Base-by-base conservation (phyloP, 2,113 vertebrate genomes). In the Morone saxatilis region DNA sequence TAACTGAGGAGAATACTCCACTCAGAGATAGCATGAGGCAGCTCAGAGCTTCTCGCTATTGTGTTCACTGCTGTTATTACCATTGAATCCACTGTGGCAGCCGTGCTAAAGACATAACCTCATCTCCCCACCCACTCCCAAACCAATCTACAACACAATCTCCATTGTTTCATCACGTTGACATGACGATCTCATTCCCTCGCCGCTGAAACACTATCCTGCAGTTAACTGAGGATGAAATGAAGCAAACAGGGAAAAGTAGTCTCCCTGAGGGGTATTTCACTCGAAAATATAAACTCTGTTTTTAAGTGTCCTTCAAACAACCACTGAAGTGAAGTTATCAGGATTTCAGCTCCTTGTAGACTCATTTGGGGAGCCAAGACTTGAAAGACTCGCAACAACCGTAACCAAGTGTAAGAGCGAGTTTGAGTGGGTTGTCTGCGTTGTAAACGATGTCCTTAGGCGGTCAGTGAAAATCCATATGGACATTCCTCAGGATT, bases 401-500 rank as follows among this genome's bases (percentile, higher is more conserved):
- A 69, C 71, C 62, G 56, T 79, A 84, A 89, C 69, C 43, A 56
- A 89, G 85, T 75, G 76, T 78, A 75, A 80, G 70, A 73, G 60
- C 54, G 16, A 80, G 50, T 68, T 72, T 73, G 79, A 85, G 87
- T 86, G 72, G 77, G 90, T 22, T 48, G 86, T 53, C 62, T 80
- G 82, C 13, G 14, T 59, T 86, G 87, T 74, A 86, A 86, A 86
- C 78, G 45, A 78, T 62, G 79, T 88, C 91, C 87, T 80, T 20
- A 81, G 78, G 86, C 82, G 22, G 76, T 78, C 76, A 78, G 77
- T 83, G 76, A 86, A 92, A 92, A 88, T 81, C 91, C 90, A 88
- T 88, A 89, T 85, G 88, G 87, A 77, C 86, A 88, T 91, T 88
- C 78, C 62, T 85, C 41, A 0, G 70, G 36, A 48, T 69, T 36